phyloP scores from a whole-genome alignment of 2,113 vertebrate genomes.

The Mesitornis unicolor region DNA sequence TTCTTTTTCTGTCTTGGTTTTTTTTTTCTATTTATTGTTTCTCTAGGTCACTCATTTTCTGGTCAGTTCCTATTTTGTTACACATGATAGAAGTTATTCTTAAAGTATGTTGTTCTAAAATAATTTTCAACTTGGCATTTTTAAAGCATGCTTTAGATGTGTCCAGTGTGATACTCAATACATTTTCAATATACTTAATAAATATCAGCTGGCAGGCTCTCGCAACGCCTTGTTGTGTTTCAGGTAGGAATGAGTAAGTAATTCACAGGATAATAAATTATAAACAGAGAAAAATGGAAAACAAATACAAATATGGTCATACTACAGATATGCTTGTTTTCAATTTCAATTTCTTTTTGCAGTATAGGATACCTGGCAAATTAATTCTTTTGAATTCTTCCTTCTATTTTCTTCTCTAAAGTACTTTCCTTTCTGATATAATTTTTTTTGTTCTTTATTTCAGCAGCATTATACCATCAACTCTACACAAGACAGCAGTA shows the following conservation, averaged over 20 bases:
- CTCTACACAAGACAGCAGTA: not conserved
- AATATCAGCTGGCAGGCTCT: not conserved
- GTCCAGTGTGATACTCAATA: not conserved
- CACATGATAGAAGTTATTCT: not conserved
- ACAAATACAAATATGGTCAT: not conserved
- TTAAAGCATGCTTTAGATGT: not conserved
- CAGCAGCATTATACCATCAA: not conserved
- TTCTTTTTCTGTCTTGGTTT: not conserved
- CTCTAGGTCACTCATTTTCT: not conserved
- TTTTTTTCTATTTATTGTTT: not conserved
- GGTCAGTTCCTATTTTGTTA: not conserved
- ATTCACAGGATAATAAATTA: not conserved
- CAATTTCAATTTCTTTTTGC: not conserved
- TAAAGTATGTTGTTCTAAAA: not conserved
- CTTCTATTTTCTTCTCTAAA: not conserved
- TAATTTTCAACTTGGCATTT: not conserved
- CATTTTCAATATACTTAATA: not conserved
- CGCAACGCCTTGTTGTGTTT: not conserved
- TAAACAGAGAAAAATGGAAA: not conserved
- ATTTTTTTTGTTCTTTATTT: not conserved
- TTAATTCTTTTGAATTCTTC: not conserved
- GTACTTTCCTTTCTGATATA: not conserved
- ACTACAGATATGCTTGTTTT: not conserved
- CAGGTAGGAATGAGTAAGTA: not conserved
- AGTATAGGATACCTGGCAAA: not conserved